Evolutionary conservation across 1,140 invertebrate species (phyloP), one percentile per base, ranked within the genome.

Genomic region (Nebria ingens): DNA sequence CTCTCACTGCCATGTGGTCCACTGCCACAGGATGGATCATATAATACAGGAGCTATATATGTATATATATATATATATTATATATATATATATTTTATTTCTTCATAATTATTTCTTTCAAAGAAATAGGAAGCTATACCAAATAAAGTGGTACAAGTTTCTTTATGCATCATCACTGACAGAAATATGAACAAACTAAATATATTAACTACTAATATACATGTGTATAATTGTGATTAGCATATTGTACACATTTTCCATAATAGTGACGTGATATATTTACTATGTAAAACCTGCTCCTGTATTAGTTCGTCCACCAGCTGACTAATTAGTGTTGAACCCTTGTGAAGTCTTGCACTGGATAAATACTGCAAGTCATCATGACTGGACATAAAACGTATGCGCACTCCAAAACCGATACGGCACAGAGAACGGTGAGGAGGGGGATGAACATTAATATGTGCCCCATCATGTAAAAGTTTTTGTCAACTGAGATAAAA

Each of bases 281-380:
- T n/a, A n/a, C n/a, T n/a, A n/a, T n/a, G n/a, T n/a, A n/a, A n/a
- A n/a, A n/a, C n/a, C n/a, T n/a, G 25, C 25, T 34, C 25, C 25
- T 34, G 25, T 34, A 34, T 34, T 34, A 34, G 25, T 34, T 9
- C 6, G 6, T 34, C 25, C 25, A 34, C 25, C 25, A 34, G 25
- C 25, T 34, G 40, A 45, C 40, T 45, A 45, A 45, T 45, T 45
- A 45, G 40, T 6, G 4, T 45, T 17, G 40, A 17, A 45, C 40
- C 40, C 40, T 17, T 45, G 40, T 45, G 40, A 45, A 12, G 17
- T 45, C 3, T 45, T 9, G 9, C 40, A 12, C 15, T 45, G 40
- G 40, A 17, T 45, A 45, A 45, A 45, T 17, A 45, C 40, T 11
- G 40, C 40, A 45, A 45, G 40, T 45, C 40, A 45, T 45, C 40